Percentiles rank a stretch among this genome's conserved stretches.
Conservation (phyloP, 1,140 invertebrate species). For the Rhizoglyphus robini region DNA sequence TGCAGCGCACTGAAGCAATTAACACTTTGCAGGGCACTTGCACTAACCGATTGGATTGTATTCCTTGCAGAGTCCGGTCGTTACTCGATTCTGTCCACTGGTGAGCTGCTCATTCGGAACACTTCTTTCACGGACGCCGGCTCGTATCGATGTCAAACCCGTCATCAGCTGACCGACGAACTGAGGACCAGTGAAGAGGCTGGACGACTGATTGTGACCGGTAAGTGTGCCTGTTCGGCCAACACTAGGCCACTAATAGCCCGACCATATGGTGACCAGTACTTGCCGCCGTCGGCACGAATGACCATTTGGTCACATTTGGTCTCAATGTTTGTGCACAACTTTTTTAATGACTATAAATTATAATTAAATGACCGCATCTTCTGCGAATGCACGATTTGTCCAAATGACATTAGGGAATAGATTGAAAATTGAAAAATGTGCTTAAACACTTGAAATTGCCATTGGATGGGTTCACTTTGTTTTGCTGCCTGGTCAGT, state of each 20-base stretch:
- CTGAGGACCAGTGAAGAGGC: constrained; percentile 31
- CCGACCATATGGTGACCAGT: not conserved
- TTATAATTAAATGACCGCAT: constrained; percentile 13
- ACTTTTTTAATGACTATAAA: constrained; percentile 4
- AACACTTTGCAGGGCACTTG: not conserved
- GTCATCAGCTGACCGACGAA: constrained; percentile 34
- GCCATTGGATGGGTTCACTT: not conserved
- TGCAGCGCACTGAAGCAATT: not conserved
- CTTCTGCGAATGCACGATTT: not conserved
- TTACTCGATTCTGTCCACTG: constrained; percentile 13
- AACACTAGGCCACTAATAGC: no score
- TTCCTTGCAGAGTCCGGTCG: constrained; percentile 7
- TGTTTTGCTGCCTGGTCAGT: not conserved
- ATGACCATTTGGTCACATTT: not conserved
- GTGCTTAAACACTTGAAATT: no score
- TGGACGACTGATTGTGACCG: constrained; percentile 31
- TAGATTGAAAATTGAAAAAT: no score
- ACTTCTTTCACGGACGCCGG: constrained; percentile 25
- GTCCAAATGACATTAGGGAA: no score
- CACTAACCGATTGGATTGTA: not conserved
- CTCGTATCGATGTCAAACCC: constrained; percentile 34
- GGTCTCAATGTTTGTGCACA: not conserved
- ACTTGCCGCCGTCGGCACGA: not conserved
- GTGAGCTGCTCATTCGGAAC: constrained; percentile 27
- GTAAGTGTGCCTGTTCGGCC: constrained; percentile 31